Conservation (phyloP, 2,797 vertebrate species). For the Acestrorhynchus altus region DNA sequence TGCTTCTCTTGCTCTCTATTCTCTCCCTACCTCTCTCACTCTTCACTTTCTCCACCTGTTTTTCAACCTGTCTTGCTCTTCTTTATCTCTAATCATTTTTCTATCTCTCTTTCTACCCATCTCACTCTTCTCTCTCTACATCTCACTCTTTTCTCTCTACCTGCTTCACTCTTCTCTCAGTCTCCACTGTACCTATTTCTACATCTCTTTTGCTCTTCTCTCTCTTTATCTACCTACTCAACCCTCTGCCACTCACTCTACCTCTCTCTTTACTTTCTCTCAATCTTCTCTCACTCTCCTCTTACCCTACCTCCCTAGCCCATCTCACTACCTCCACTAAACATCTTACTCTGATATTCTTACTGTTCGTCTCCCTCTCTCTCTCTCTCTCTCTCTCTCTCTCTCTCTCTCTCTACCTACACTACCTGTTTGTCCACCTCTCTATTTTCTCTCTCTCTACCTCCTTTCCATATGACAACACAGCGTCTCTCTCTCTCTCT, state of each 20-base stretch:
- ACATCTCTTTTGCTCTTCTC: background rate
- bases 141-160: too few species aligned
- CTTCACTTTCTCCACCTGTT: too few species aligned
- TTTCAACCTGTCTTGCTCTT: too few species aligned
- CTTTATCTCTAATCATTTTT: too few species aligned
- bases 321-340: too few species aligned
- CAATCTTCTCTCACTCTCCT: constrained; percentile 5
- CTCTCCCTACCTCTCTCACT: background rate
- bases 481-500: constrained; percentile 18
- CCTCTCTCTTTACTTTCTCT: background rate
- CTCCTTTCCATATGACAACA: constrained; percentile 22
- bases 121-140: constrained; percentile 7
- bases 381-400: constrained; percentile 6
- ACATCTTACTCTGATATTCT: too few species aligned
- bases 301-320: too few species aligned
- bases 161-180: background rate
- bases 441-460: background rate
- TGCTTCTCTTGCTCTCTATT: too few species aligned
- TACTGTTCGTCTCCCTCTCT: background rate
- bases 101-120: too few species aligned
- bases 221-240: background rate
- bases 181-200: constrained; percentile 17
- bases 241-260: background rate
- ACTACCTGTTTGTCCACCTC: background rate
- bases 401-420: background rate